Evolutionary conservation across 2,888 invertebrate species (phyloP).

Genomic region (Agrochola litura): DNA sequence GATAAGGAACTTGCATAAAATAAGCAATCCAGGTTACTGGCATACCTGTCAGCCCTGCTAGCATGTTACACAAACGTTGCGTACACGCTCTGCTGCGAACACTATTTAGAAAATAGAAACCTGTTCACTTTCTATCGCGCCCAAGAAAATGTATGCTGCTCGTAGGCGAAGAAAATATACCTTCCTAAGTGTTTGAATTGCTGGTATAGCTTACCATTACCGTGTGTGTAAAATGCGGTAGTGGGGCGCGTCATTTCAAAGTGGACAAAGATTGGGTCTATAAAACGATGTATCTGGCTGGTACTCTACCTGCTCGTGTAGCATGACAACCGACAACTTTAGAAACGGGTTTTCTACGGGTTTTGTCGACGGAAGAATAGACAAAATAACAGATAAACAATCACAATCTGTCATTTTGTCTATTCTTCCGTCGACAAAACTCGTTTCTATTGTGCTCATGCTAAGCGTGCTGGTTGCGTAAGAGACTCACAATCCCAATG

Average conservation of each 20-base stretch:
- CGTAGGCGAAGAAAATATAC: constrained; percentile 46
- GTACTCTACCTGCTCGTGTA: too few relatives aligned
- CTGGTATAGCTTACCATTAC: background rate
- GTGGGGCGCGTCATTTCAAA: too few relatives aligned
- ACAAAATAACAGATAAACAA: too few relatives aligned
- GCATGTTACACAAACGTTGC: constrained; percentile 52
- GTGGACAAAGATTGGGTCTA: background rate
- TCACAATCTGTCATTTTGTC: too few relatives aligned
- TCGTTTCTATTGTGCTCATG: too few relatives aligned
- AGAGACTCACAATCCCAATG: background rate
- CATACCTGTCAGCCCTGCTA: background rate
- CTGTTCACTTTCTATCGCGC: constrained; percentile 62
- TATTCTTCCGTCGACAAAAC: too few relatives aligned
- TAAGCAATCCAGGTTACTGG: background rate
- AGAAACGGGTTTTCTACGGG: too few relatives aligned
- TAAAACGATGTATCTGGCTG: background rate
- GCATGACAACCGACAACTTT: too few relatives aligned
- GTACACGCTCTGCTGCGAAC: constrained; percentile 32
- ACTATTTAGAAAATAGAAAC: constrained; percentile 60
- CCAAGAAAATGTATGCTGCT: constrained; percentile 54
- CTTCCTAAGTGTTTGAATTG: background rate
- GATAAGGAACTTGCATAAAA: background rate
- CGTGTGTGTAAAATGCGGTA: too few relatives aligned
- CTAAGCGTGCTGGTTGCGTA: background rate
- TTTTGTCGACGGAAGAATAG: too few relatives aligned